Evolutionary conservation across 2,888 invertebrate species (phyloP).

Genomic region (Chymomyza amoena): DNA sequence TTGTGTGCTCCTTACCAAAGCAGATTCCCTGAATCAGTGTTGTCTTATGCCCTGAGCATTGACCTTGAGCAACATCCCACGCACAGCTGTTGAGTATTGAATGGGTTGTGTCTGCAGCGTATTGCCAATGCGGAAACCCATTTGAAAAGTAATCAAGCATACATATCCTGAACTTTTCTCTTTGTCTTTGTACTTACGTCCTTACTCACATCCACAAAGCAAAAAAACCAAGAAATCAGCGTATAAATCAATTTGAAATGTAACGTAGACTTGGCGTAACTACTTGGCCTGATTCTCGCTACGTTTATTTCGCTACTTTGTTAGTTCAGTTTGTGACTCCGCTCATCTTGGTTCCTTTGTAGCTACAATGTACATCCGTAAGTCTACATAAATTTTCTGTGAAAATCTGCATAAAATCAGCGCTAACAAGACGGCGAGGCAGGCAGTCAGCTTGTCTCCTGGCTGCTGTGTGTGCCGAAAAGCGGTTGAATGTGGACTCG

Average conservation of each 20-base stretch:
- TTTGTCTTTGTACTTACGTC: not conserved
- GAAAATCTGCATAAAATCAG: constrained; percentile 73
- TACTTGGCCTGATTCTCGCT: constrained; percentile 37
- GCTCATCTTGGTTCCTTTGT: not conserved
- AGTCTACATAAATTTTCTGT: constrained; percentile 67
- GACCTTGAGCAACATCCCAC: constrained; percentile 8
- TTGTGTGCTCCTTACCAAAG: not conserved
- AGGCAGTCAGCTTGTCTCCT: not conserved
- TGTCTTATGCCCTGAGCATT: constrained; percentile 1
- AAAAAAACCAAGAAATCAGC: constrained; percentile 19
- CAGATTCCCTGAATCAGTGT: not conserved
- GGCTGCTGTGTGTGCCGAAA: not conserved
- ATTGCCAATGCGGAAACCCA: constrained; percentile 22
- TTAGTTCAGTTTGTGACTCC: constrained; percentile 7
- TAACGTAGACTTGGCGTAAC: constrained; percentile 64
- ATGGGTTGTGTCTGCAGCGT: not conserved
- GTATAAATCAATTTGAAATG: constrained; percentile 73
- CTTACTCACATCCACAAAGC: not conserved
- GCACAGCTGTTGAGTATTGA: not conserved
- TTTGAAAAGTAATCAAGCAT: constrained; percentile 58
- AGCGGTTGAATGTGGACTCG: not conserved
- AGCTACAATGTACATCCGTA: constrained; percentile 57
- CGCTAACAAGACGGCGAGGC: constrained; percentile 63
- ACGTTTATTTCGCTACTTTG: constrained; percentile 39
- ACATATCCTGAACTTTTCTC: constrained; percentile 15